Conservation (phyloP, 1,140 invertebrate species). For the Paracyclopina nana region DNA sequence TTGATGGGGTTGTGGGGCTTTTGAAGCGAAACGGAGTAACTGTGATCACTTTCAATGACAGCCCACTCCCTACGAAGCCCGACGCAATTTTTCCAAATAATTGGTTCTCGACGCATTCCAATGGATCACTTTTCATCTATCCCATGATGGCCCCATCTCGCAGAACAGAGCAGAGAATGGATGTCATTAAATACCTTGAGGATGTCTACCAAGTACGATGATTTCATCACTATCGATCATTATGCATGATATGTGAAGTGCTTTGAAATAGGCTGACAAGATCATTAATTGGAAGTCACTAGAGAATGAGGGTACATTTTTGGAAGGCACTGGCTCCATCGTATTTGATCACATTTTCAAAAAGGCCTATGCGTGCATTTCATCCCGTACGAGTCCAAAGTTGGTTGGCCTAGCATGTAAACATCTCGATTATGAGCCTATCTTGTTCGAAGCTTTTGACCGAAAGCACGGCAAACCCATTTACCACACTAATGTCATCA, state of each 20-base stretch:
- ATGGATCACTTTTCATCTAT: background rate
- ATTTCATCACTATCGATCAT: background rate
- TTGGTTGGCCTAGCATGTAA: background rate
- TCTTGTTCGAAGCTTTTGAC: background rate
- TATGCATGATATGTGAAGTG: no score
- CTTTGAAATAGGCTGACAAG: no score
- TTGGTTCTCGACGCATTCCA: conserved; percentile 1
- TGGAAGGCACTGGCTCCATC: background rate
- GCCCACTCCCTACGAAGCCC: background rate
- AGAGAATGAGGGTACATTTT: background rate
- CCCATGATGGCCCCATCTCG: background rate
- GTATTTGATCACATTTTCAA: background rate
- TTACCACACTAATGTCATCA: conserved; percentile 1
- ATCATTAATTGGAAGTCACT: no score
- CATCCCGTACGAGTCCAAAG: background rate
- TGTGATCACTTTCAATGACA: background rate
- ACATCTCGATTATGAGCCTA: background rate
- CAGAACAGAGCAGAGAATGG: background rate
- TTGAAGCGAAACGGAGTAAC: background rate
- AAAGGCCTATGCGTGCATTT: background rate
- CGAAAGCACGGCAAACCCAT: background rate
- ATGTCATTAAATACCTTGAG: background rate
- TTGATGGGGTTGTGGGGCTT: conserved; percentile 1
- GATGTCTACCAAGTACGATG: background rate
- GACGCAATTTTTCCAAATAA: conserved; percentile 1